Conservation (phyloP, 2,113 vertebrate genomes). For the Brienomyrus brachyistius region DNA sequence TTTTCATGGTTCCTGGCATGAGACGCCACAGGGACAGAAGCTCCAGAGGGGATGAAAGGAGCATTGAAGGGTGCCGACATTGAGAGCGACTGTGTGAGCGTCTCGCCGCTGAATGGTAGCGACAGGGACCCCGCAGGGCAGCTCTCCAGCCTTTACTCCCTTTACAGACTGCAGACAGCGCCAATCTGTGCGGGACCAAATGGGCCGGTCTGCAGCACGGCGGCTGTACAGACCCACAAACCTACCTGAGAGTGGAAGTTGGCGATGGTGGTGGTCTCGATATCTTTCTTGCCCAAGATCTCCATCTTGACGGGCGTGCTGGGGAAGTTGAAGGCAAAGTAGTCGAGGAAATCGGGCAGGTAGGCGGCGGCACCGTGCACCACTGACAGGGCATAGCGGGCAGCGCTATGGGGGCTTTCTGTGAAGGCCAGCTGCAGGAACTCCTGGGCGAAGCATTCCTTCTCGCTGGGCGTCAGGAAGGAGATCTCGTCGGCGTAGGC, state of each 20-base stretch:
- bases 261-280: slow-evolving; percentile 94
- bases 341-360: slow-evolving; percentile 95
- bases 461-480: slow-evolving; percentile 78
- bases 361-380: slow-evolving; percentile 89
- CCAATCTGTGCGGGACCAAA: neutral
- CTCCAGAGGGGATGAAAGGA: neutral
- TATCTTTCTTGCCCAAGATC: slow-evolving; percentile 97
- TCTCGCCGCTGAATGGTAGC: neutral
- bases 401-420: slow-evolving; percentile 80
- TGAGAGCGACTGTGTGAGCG: neutral
- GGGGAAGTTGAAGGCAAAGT: slow-evolving; percentile 97
- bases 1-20: neutral
- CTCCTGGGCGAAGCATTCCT: slow-evolving; percentile 86
- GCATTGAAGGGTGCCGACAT: neutral
- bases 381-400: slow-evolving; percentile 84
- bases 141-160: neutral
- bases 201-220: neutral
- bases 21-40: neutral
- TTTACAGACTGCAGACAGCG: neutral
- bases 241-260: slow-evolving; percentile 96
- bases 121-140: neutral
- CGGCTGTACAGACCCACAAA: neutral
- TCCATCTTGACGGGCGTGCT: slow-evolving; percentile 98
- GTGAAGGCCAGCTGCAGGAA: slow-evolving; percentile 86
- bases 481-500: slow-evolving; percentile 94